Conservation (phyloP, 2,888 invertebrate genomes). For the Pyrocoelia pectoralis region DNA sequence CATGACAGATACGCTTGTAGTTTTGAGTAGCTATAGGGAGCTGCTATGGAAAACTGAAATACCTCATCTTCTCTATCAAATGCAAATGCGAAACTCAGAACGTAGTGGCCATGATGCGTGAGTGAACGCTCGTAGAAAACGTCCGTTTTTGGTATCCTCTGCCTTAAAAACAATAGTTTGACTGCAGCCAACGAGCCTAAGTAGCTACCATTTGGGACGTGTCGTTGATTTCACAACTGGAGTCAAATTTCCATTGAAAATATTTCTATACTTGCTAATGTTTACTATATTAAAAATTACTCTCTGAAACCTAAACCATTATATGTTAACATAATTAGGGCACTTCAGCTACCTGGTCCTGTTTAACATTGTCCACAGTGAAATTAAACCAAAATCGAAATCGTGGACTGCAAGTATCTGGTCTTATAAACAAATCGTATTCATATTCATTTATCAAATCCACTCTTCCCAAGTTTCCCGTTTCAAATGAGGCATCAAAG, state of each 20-base stretch:
- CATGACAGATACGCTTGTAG: constrained; percentile 84
- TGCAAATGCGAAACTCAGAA: constrained; percentile 91
- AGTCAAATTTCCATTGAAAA: constrained; percentile 90
- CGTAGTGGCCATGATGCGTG: constrained; percentile 88
- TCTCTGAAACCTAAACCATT: constrained; percentile 67
- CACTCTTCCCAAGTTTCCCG: constrained; percentile 95
- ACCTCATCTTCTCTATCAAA: constrained; percentile 96
- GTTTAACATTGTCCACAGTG: constrained; percentile 93
- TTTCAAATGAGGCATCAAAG: constrained; percentile 97
- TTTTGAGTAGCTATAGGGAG: constrained; percentile 95
- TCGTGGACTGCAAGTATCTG: constrained; percentile 95
- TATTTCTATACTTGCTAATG: constrained; percentile 89
- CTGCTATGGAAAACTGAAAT: constrained; percentile 93
- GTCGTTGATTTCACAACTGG: constrained; percentile 93
- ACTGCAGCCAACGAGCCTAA: constrained; percentile 6
- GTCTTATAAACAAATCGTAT: constrained; percentile 94
- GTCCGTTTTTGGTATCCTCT: constrained; percentile 78
- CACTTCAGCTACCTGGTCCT: constrained; percentile 79
- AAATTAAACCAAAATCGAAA: constrained; percentile 98
- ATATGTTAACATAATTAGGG: not conserved
- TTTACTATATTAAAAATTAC: constrained; percentile 98
- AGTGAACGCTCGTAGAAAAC: constrained; percentile 93
- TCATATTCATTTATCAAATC: constrained; percentile 93
- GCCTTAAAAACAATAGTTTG: constrained; percentile 63
- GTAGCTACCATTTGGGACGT: constrained; percentile 85